Conservation (phyloP, 1,140 invertebrate genomes). For the Drosophila micromelanica region DNA sequence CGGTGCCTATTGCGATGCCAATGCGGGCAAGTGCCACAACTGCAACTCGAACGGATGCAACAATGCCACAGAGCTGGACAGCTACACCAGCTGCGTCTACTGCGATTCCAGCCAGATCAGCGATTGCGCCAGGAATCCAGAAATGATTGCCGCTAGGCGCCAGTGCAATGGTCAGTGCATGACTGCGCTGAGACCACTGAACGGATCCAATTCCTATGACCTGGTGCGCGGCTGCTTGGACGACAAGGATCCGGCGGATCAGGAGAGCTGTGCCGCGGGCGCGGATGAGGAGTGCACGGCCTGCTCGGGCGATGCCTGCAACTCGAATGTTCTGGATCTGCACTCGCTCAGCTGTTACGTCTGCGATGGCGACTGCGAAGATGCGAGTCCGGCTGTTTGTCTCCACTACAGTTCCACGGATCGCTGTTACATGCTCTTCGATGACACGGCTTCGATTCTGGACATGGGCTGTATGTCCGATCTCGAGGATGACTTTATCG, state of each 20-base stretch:
- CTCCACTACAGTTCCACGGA: conserved; percentile 37
- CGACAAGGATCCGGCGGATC: conserved; percentile 70
- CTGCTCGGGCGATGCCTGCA: conserved; percentile 63
- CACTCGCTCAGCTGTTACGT: conserved; percentile 50
- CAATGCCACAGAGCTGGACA: conserved; percentile 35
- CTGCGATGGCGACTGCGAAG: conserved; percentile 40
- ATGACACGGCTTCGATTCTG: conserved; percentile 17
- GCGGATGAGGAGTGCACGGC: conserved; percentile 34
- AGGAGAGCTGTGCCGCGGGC: conserved; percentile 46
- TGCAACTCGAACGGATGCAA: conserved; percentile 79
- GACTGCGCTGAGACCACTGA: conserved; percentile 47
- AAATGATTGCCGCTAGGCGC: conserved; percentile 42
- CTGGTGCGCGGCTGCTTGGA: conserved; percentile 68
- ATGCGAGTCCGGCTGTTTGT: conserved; percentile 16
- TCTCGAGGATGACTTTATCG: conserved; percentile 36
- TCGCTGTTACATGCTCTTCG: conserved; percentile 58
- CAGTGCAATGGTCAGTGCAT: conserved; percentile 74
- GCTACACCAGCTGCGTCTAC: conserved; percentile 67
- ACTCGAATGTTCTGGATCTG: conserved; percentile 30
- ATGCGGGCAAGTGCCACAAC: conserved; percentile 59
- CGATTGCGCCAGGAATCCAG: conserved; percentile 50
- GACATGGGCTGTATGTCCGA: conserved; percentile 62
- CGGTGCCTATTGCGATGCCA: conserved; percentile 65
- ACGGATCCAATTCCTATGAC: conserved; percentile 22
- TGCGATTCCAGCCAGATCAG: conserved; percentile 52